Evolutionary conservation across 2,113 vertebrate genomes (phyloP), one percentile per base, ranked within the genome.

Genomic region (Petrocephalus zakoni): DNA sequence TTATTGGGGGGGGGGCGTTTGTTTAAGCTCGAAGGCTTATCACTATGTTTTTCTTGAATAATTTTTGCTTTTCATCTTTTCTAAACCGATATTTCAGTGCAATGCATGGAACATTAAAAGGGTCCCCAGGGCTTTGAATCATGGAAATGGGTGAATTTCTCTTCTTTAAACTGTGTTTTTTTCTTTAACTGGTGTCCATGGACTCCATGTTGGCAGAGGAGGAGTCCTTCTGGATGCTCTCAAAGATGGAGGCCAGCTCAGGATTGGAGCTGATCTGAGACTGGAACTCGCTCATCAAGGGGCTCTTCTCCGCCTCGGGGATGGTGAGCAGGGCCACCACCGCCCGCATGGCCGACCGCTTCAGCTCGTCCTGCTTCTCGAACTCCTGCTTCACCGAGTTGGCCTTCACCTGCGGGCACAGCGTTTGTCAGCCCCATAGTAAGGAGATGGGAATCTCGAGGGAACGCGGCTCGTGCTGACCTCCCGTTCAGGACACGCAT

Each of bases 341-440:
- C n/a, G 98, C 98, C 89, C 98, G 97, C 98, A 99, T 99, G 81
- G 98, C 98, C 34, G 98, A 99, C 11, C 98, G 94, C 93, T 99
- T 99, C 92, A 99, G 94, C 96, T 99, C 98, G 84, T 99, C 98
- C 94, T 99, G 98, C 93, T 99, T 99, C 95, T 99, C 98, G 91
- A 99, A 99, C 92, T 99, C 98, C 92, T 99, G 98, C 92, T 99
- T 99, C 93, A 99, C 98, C 0, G 98, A 99, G 93, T 99, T 99
- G 0, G 98, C 98, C 93, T 99, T 99, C 90, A 99, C 98, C 98
- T 99, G 92, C n/a, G n/a, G 55, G 34, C 87, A 84, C n/a, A 53
- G 5, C 52, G 19, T 55, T 49, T n/a, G 22, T 68, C 61, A 64
- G 34, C 5, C 34, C 72, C 72, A 42, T 4, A 8, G 72, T 78